Percentiles rank a stretch among this genome's conserved stretches.
Conservation (phyloP, 2,888 invertebrate genomes). For the Ceriagrion tenellum region DNA sequence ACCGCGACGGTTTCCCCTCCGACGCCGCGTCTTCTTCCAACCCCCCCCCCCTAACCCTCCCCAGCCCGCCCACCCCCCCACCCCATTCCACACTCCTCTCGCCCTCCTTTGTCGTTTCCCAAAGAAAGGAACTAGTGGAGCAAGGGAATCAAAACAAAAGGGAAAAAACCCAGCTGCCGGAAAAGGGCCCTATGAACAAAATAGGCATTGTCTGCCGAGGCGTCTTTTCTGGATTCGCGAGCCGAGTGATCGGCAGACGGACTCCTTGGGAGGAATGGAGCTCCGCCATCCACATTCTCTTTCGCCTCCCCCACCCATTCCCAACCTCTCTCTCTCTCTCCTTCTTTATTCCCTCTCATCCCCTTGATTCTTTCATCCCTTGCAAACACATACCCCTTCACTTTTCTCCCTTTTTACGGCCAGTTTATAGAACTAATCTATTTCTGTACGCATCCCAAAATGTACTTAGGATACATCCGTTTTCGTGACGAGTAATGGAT, state of each 20-base stretch:
- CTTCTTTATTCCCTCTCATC: not conserved
- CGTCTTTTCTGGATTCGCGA: slow-evolving; percentile 64
- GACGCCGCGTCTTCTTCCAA: not conserved
- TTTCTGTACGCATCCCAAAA: no score
- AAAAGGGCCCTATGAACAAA: slow-evolving; percentile 67
- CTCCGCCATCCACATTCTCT: not conserved
- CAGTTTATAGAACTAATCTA: not conserved
- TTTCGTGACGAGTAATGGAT: no score
- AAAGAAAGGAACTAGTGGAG: slow-evolving; percentile 45
- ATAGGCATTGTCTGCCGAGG: slow-evolving; percentile 61
- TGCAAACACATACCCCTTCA: not conserved
- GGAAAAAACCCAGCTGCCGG: slow-evolving; percentile 60
- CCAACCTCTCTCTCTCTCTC: not conserved
- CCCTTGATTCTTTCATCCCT: slow-evolving; percentile 22
- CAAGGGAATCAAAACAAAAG: slow-evolving; percentile 55
- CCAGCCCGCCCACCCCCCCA: not conserved
- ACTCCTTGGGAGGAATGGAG: not conserved
- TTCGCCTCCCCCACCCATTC: not conserved
- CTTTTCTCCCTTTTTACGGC: not conserved
- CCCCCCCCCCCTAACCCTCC: not conserved
- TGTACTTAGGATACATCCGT: no score
- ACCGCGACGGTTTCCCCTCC: not conserved
- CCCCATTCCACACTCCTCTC: slow-evolving; percentile 14
- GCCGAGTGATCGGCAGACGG: slow-evolving; percentile 54
- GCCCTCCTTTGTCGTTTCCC: slow-evolving; percentile 34